Evolutionary conservation across 2,888 invertebrate species (phyloP), one percentile per base, ranked within the genome.

Genomic region (Diplazon laetatorius): DNA sequence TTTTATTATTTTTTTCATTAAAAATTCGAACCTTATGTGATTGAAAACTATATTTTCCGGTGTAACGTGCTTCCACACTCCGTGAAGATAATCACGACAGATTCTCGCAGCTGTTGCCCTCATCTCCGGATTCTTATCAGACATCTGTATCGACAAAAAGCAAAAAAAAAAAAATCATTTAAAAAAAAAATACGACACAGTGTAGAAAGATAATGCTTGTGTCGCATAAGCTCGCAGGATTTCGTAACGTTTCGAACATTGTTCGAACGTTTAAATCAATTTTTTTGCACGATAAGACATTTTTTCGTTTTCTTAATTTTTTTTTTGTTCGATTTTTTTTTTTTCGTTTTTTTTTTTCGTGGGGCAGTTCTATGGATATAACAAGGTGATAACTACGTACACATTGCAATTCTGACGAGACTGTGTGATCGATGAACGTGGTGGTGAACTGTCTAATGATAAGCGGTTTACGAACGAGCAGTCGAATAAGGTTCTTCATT

Each of bases 51-150:
- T 94, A 76, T 96, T 95, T 9, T 95, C 93, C 0, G 95, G 92
- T 8, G 95, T 94, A 25, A 97, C 95, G 30, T 94, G 94, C 91
- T 96, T 97, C 98, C 98, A 98, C 3, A 95, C 95, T 0, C 98
- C 98, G 83, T 96, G 95, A 60, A 98, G 93, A 90, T 97, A 98
- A 91, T 97, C 97, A 84, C 96, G 93, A 91, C 98, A 98, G 83
- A 98, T 96, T 85, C 95, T 94, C 16, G 95, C 95, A 0, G 97
- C 97, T 78, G 96, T 94, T 81, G 96, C 95, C 71, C 95, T 92
- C 95, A 97, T 96, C 91, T 97, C 97, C 18, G 92, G 92, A 83
- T 93, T 93, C 6, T 94, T 93, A 10, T 94, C 94, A 81, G 93
- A 93, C 93, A 94, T 93, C 92, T 95, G 93, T 4, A 92, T 82